A percentile compares a stretch with the other conserved stretches of the same genome.
These are phyloP conservation scores for Aurelia sp. DNA, from an alignment of 30 jellyfish, hydroid and myxozoan genomes.

Conservation along the genomic window DNA sequence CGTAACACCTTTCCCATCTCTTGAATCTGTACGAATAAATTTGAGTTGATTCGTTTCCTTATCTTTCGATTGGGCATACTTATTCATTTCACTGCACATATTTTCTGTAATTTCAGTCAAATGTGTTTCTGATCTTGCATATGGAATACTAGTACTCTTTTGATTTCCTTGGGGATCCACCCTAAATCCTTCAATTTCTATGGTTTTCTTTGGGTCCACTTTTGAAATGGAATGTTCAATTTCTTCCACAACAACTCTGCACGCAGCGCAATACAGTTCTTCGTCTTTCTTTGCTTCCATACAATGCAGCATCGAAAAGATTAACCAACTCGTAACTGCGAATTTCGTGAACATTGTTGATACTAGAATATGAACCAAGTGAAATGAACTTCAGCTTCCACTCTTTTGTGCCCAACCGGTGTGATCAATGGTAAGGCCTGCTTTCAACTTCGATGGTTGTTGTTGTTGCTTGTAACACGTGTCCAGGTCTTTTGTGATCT, in stretches of 20 bases:
- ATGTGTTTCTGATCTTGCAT: slow-evolving; percentile 93
- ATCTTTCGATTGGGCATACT: slow-evolving; percentile 82
- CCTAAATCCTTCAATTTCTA: slow-evolving; percentile 87
- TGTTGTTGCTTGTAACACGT: no score
- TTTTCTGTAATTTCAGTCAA: slow-evolving; percentile 82
- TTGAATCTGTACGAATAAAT: slow-evolving; percentile 81
- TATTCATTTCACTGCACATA: slow-evolving; percentile 81
- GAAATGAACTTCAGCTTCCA: no score
- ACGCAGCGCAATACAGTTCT: slow-evolving; percentile 78
- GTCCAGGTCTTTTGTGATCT: no score
- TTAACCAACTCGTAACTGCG: no score
- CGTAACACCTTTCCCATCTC: slow-evolving; percentile 84
- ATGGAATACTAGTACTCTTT: slow-evolving; percentile 50
- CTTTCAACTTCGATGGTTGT: no score
- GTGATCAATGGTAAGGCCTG: no score
- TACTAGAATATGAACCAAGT: no score
- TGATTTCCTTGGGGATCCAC: slow-evolving; percentile 97
- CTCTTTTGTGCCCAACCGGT: no score
- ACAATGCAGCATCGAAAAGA: no score
- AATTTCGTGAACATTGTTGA: no score
- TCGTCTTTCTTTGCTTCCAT: slow-evolving; percentile 4
- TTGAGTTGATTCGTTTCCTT: slow-evolving; percentile 62
- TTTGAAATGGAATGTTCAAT: slow-evolving; percentile 79
- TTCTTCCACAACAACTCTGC: slow-evolving; percentile 83
- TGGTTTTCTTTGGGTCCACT: slow-evolving; percentile 81